A percentile compares a stretch with the other conserved stretches of the same genome.
phyloP scores from a whole-genome alignment of 1,140 invertebrate species.

The Contarinia nasturtii region DNA sequence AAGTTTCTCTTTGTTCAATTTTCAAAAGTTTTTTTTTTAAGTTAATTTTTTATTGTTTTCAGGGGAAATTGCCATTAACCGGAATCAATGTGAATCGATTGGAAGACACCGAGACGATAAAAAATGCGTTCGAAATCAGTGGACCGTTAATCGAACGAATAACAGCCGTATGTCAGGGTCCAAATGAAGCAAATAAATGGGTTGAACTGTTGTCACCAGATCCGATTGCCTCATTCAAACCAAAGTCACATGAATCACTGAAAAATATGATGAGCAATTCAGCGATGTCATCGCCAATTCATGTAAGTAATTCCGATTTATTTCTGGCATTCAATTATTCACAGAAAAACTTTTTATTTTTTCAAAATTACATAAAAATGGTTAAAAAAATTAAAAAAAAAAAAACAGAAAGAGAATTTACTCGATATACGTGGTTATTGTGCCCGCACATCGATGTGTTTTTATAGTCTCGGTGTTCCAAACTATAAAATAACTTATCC shows the following conservation, averaged over 20 bases:
- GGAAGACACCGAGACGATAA: constrained; percentile 59
- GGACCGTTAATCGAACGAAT: constrained; percentile 81
- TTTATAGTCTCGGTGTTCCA: constrained; percentile 24
- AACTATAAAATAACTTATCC: constrained; percentile 35
- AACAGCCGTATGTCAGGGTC: constrained; percentile 65
- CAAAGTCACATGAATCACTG: neutral
- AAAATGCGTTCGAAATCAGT: constrained; percentile 85
- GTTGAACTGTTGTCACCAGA: constrained; percentile 46
- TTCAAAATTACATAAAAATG: neutral
- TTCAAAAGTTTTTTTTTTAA: neutral
- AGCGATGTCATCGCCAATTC: neutral
- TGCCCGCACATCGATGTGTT: constrained; percentile 26
- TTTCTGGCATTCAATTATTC: neutral
- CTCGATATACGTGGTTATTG: constrained; percentile 30
- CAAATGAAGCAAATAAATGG: constrained; percentile 72
- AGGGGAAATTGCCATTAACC: constrained; percentile 79
- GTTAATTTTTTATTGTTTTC: constrained; percentile 7
- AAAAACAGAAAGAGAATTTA: constrained; percentile 6
- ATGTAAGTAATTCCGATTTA: neutral
- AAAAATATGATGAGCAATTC: neutral
- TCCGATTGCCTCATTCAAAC: constrained; percentile 13
- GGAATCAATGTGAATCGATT: constrained; percentile 58
- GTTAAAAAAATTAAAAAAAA: neutral
- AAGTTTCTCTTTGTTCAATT: constrained; percentile 1
- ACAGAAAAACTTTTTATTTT: too few relatives aligned